Evolutionary conservation across 2,888 invertebrate species (phyloP), one percentile per base, ranked within the genome.

Genomic region (Sacculina carcini): DNA sequence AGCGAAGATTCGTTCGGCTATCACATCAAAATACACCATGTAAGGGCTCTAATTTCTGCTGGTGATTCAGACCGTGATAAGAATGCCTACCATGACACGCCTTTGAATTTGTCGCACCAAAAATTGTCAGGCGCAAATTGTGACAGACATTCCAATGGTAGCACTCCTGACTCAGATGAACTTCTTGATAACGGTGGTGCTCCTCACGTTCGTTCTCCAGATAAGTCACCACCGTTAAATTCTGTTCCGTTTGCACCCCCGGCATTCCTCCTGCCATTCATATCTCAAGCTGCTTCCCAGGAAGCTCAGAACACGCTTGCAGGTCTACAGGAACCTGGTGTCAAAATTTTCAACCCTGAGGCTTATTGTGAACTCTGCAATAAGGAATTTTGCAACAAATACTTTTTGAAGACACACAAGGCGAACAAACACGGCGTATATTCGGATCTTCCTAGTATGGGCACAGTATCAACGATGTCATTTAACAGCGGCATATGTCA

Each of bases 361-460:
- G 65, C 67, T 21, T 68, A 74, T 59, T 79, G 79, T 63, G 78
- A 78, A 60, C 67, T 79, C 54, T 81, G 79, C 63, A 73, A 75
- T 52, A 78, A 77, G 61, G 74, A 77, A 50, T 80, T 80, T 62
- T 73, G 75, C 56, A 79, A 75, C 62, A 76, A 78, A 56, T 75
- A 77, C 53, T 76, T 78, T 58, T 69, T 80, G 56, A 72, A 28
- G 26, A 26, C 42, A 2, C 42, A 42, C 42, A 26, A 26, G n/a
- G 42, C 42, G 5, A 42, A 42, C 7, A 42, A 42, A 16, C 42
- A 42, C 26, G 42, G 42, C 42, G 26, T 26, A 10, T 72, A 94
- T 67, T 94, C 94, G 32, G 44, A 36, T 1, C 34, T 16, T 6
- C 14, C 34, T 16, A 23, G 7, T 16, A 2, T 14, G n/a, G 34